Percentiles rank a stretch among this genome's conserved stretches.
Evolutionary conservation across 2,888 invertebrate genomes (phyloP).

Genomic region (Caenorhabditis sp.): DNA sequence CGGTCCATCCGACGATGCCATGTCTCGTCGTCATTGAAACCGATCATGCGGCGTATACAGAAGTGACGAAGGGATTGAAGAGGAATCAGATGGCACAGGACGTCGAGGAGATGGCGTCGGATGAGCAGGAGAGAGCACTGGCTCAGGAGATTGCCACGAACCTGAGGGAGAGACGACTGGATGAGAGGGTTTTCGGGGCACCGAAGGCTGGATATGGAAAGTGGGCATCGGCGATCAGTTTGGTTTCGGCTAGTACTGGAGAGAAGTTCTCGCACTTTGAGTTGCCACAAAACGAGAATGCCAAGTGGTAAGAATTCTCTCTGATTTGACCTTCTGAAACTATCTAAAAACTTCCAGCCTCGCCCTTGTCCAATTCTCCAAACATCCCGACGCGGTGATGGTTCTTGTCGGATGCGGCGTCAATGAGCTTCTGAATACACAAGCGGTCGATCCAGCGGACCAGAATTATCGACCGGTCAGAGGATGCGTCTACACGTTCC

Average conservation of each 20-base stretch:
- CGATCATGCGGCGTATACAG: slow-evolving; percentile 98
- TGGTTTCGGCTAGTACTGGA: slow-evolving; percentile 92
- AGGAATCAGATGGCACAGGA: slow-evolving; percentile 96
- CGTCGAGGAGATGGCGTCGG: slow-evolving; percentile 95
- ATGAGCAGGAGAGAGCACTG: slow-evolving; percentile 93
- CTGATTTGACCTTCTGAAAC: neutral
- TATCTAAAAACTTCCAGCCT: slow-evolving; percentile 75
- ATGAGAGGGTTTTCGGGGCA: slow-evolving; percentile 92
- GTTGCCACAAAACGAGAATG: slow-evolving; percentile 96
- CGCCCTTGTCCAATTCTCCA: slow-evolving; percentile 90
- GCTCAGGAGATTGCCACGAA: slow-evolving; percentile 98
- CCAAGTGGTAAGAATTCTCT: slow-evolving; percentile 89
- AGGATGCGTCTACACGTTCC: slow-evolving; percentile 83
- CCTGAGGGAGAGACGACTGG: slow-evolving; percentile 94
- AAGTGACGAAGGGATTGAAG: slow-evolving; percentile 94
- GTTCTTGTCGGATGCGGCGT: slow-evolving; percentile 93
- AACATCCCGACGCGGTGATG: slow-evolving; percentile 87
- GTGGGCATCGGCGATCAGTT: slow-evolving; percentile 91
- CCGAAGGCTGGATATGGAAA: slow-evolving; percentile 89
- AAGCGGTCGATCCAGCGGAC: slow-evolving; percentile 5
- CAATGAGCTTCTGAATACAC: slow-evolving; percentile 92
- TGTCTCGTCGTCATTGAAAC: slow-evolving; percentile 95
- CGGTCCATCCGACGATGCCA: slow-evolving; percentile 93
- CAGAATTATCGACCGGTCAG: slow-evolving; percentile 59
- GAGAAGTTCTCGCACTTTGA: slow-evolving; percentile 89